phyloP scores from a whole-genome alignment of 2,113 vertebrate species.

The Passer montanus region DNA sequence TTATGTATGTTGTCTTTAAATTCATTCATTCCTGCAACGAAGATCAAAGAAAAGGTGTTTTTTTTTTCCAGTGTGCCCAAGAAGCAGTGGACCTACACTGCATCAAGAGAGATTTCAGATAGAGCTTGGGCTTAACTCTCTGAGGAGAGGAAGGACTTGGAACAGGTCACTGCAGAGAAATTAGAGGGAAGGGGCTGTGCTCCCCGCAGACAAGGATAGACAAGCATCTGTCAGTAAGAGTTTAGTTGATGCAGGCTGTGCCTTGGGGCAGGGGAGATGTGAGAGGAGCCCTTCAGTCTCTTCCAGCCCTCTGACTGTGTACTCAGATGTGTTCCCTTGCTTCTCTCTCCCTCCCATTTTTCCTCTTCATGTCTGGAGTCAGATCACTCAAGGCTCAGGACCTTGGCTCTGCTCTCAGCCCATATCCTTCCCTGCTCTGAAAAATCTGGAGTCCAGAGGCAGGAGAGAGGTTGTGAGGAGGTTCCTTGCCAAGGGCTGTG shows the following conservation, averaged over 20 bases:
- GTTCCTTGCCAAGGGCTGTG: background rate
- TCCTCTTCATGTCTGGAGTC: background rate
- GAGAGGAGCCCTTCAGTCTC: background rate
- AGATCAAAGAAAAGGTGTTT: background rate
- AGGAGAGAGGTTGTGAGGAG: background rate
- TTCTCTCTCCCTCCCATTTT: background rate
- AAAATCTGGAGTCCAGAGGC: background rate
- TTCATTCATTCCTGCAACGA: background rate
- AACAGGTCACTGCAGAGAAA: background rate
- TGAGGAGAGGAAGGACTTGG: background rate
- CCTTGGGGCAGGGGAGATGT: background rate
- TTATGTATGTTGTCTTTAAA: background rate
- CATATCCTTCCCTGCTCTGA: background rate
- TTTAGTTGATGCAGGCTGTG: background rate
- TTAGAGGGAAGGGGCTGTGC: background rate
- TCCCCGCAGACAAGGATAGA: background rate
- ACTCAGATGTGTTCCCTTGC: fast-evolving
- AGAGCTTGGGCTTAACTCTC: background rate
- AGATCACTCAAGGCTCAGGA: background rate
- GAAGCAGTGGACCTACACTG: background rate
- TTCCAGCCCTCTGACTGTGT: background rate
- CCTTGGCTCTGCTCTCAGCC: background rate
- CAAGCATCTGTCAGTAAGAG: background rate
- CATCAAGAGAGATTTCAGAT: background rate
- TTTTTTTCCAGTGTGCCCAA: background rate